phyloP scores from a whole-genome alignment of 2,797 vertebrate species.

The Octomys mimax region DNA sequence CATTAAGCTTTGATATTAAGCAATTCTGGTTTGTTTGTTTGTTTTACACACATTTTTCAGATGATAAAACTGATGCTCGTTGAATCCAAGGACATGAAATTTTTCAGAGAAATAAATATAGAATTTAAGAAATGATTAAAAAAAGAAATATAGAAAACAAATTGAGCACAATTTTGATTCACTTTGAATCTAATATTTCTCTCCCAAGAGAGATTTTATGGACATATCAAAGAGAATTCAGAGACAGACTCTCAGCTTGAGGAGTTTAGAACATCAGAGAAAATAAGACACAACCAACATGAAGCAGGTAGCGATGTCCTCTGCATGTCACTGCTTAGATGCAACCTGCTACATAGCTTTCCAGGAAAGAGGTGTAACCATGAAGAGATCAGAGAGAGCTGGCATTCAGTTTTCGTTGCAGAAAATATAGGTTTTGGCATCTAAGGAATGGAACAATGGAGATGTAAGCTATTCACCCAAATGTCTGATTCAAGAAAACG shows the following conservation, averaged over 20 bases:
- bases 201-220: neutral
- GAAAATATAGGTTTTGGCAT: neutral
- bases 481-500: neutral
- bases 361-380: neutral
- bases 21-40: neutral
- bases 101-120: neutral
- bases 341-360: neutral
- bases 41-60: neutral
- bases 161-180: neutral
- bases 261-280: neutral
- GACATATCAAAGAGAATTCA: neutral
- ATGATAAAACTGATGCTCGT: neutral
- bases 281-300: neutral
- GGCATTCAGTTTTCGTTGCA: neutral
- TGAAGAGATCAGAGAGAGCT: neutral
- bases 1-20: neutral
- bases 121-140: no score
- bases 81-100: neutral
- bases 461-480: neutral
- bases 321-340: neutral
- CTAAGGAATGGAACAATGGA: neutral
- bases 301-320: neutral
- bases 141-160: neutral
- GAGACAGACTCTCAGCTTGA: neutral
- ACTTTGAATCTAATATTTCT: neutral